Evolutionary conservation across 1,140 invertebrate genomes (phyloP).

Genomic region (Meteorus sp.): DNA sequence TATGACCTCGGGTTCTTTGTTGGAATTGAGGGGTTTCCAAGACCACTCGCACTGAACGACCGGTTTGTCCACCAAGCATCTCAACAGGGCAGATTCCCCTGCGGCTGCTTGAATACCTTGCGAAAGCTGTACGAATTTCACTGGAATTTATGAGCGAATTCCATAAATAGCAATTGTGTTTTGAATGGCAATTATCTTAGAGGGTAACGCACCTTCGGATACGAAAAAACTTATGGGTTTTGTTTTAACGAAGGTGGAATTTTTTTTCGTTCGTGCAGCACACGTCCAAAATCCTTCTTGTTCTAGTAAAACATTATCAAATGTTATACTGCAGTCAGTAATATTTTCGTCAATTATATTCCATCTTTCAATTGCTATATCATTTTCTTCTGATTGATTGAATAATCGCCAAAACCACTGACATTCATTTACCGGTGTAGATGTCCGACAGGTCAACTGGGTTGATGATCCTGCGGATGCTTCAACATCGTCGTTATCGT

Average conservation of each 20-base stretch:
- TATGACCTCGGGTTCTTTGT: constrained; percentile 44
- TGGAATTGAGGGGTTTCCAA: constrained; percentile 50
- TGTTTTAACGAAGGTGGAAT: constrained; percentile 44
- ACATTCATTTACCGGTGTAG: constrained; percentile 47
- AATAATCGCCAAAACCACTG: constrained; percentile 56
- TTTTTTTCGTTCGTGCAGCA: constrained; percentile 42
- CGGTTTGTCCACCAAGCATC: constrained; percentile 53
- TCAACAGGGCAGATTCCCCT: constrained; percentile 51
- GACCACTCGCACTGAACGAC: constrained; percentile 56
- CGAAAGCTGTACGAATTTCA: constrained; percentile 55
- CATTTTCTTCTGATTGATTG: constrained; percentile 51
- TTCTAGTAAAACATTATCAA: constrained; percentile 49
- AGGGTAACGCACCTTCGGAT: constrained; percentile 44
- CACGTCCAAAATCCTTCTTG: constrained; percentile 58
- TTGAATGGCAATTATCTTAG: constrained; percentile 23
- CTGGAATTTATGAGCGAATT: constrained; percentile 35
- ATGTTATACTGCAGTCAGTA: constrained; percentile 53
- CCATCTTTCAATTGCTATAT: constrained; percentile 52
- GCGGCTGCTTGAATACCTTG: constrained; percentile 52
- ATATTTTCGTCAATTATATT: constrained; percentile 49
- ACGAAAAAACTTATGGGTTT: constrained; percentile 48
- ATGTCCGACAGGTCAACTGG: constrained; percentile 48
- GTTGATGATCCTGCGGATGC: constrained; percentile 45
- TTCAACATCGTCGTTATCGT: constrained; percentile 40
- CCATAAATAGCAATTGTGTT: constrained; percentile 13